phyloP scores from a whole-genome alignment of 1,140 invertebrate genomes.

The Cardiocondyla obscurior region DNA sequence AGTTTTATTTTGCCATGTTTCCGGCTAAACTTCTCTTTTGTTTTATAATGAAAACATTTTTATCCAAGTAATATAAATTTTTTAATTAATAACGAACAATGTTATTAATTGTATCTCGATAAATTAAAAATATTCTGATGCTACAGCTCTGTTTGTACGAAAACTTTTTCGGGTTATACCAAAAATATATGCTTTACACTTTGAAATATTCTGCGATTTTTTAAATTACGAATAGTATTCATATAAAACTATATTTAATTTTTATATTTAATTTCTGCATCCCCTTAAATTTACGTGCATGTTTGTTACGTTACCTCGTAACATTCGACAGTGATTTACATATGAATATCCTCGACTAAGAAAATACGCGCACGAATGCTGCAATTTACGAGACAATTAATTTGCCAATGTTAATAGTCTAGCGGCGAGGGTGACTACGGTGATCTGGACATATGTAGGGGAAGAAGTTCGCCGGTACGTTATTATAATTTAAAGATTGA shows the following conservation, averaged over 20 bases:
- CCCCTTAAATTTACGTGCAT: slow-evolving; percentile 24
- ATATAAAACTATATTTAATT: not conserved
- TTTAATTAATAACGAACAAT: not conserved
- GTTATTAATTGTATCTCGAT: not conserved
- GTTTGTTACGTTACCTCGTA: slow-evolving; percentile 43
- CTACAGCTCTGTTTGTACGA: not conserved
- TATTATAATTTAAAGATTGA: slow-evolving; percentile 65
- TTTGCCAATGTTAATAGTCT: slow-evolving; percentile 78
- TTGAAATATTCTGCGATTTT: not conserved
- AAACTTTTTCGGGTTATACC: not conserved
- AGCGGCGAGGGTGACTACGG: slow-evolving; percentile 82
- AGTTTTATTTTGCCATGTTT: slow-evolving; percentile 11
- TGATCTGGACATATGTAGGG: slow-evolving; percentile 80
- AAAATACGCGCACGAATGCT: slow-evolving; percentile 23
- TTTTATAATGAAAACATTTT: not conserved
- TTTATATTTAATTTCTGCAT: not conserved
- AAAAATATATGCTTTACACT: not conserved
- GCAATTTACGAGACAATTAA: slow-evolving; percentile 60
- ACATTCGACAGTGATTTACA: slow-evolving; percentile 38
- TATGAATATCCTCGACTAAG: slow-evolving; percentile 52
- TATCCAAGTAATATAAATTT: not conserved
- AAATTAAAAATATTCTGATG: not conserved
- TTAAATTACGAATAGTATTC: not conserved
- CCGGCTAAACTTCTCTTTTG: not conserved
- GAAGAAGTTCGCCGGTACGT: slow-evolving; percentile 82